These are phyloP conservation scores for Colostygia pectinataria DNA, from an alignment of 2,888 invertebrate species.

Conservation along the genomic window DNA sequence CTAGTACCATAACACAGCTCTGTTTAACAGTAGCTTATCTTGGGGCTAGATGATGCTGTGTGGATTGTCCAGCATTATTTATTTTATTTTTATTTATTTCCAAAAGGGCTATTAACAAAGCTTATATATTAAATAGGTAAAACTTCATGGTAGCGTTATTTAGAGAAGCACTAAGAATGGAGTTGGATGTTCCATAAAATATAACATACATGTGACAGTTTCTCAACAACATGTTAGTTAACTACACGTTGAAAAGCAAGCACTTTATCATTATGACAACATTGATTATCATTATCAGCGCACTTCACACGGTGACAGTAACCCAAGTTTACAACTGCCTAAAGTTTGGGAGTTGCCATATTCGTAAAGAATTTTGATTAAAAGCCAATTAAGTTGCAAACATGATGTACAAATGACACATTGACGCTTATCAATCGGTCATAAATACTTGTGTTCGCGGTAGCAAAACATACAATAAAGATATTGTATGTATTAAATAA, in stretches of 20 bases:
- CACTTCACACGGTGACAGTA: slow-evolving; percentile 24
- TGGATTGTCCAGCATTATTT: no score
- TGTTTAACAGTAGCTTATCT: no score
- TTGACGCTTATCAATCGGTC: slow-evolving; percentile 5
- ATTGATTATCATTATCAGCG: slow-evolving; percentile 26
- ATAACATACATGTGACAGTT: slow-evolving; percentile 30
- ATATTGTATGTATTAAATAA: no score
- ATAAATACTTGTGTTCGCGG: slow-evolving; percentile 12
- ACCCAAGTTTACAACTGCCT: slow-evolving; percentile 15
- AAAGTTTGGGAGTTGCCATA: slow-evolving; percentile 16
- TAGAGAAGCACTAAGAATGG: slow-evolving; percentile 21
- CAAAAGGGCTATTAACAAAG: no score
- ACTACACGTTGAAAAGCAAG: slow-evolving; percentile 17
- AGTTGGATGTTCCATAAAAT: slow-evolving; percentile 25
- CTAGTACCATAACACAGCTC: no score
- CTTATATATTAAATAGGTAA: neutral
- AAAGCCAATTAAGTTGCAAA: slow-evolving; percentile 17
- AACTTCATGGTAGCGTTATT: slow-evolving; percentile 22
- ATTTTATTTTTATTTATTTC: no score
- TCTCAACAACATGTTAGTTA: slow-evolving; percentile 30
- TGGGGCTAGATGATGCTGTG: no score
- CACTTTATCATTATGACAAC: slow-evolving; percentile 22
- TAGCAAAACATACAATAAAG: slow-evolving; percentile 4
- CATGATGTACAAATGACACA: slow-evolving; percentile 14
- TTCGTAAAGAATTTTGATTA: slow-evolving; percentile 22